Evolutionary conservation across 2,888 invertebrate species (phyloP), one percentile per base, ranked within the genome.

Genomic region (Nomada flava): DNA sequence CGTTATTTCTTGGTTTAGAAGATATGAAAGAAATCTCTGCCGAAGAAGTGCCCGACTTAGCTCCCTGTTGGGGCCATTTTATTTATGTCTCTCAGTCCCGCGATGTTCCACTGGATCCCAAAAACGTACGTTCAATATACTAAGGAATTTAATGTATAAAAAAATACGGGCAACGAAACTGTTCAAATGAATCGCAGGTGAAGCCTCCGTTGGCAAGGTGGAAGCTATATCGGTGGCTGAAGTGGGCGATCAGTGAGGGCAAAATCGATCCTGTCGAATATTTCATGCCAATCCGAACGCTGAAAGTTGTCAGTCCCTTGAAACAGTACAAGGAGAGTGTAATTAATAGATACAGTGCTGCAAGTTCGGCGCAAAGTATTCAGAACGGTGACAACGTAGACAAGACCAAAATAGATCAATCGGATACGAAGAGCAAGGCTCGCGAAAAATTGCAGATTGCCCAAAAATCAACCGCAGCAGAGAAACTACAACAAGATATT

Each of bases 141-240:
- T 7, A n/a, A 13, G 23, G 10, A 18, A 13, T 23, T 11, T 18
- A 10, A 2, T 23, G 1, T 50, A 59, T 15, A 29, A n/a, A 29
- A 29, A 44, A 29, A 18, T 29, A 26, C 4, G n/a, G 64, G 10
- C 18, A 47, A 26, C 26, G 2, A 53, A 63, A 9, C 67, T 53
- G 2, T 47, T 69, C 42, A 47, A 52, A 18, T 2, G 9, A 76
- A 59, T 23, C 23, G 26, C 44, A 91, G 91, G 84, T 89, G 57
- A 91, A 89, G 67, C 82, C 84, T 11, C 88, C 93, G 36, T 87
- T 93, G 60, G 91, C 92, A 13, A 86, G 89, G 44, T 95, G 95
- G 95, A 94, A 95, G 88, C 82, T 91, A 9, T 93, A 92, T 85
- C 92, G 95, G 9, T 95, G 94, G 94, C 75, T 94, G 60, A 91